These are phyloP conservation scores for Aramus guarauna DNA, from an alignment of 2,113 vertebrate species.

Conservation along the genomic window DNA sequence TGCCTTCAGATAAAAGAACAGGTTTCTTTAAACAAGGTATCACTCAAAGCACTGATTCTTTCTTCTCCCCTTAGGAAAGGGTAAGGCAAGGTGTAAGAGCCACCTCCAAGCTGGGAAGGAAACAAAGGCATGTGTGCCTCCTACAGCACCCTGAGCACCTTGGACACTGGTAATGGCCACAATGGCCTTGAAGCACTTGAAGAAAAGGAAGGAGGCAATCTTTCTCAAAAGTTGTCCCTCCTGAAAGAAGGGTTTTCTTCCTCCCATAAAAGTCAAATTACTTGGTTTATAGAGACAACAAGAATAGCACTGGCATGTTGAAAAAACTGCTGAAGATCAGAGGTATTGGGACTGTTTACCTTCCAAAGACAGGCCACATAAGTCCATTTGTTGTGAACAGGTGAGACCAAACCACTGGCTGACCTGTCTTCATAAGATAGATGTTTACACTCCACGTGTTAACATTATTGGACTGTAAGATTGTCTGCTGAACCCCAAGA, in stretches of 20 bases:
- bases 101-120: rapidly evolving
- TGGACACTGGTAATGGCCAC: not conserved
- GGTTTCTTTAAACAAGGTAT: not conserved
- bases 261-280: not conserved
- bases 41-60: not conserved
- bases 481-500: not conserved
- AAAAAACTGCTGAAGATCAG: not conserved
- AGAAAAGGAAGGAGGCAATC: not conserved
- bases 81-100: not conserved
- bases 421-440: not conserved
- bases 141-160: not conserved
- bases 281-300: not conserved
- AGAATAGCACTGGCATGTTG: not conserved
- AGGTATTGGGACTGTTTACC: not conserved
- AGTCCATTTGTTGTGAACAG: not conserved
- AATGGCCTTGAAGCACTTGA: not conserved
- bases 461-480: not conserved
- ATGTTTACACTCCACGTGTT: not conserved
- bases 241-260: not conserved
- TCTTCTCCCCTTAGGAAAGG: not conserved
- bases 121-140: not conserved
- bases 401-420: not conserved
- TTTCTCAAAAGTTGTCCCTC: not conserved
- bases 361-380: not conserved
- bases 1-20: not conserved